Conservation (phyloP, 2,113 vertebrate species). For the Chaetodon auriga region DNA sequence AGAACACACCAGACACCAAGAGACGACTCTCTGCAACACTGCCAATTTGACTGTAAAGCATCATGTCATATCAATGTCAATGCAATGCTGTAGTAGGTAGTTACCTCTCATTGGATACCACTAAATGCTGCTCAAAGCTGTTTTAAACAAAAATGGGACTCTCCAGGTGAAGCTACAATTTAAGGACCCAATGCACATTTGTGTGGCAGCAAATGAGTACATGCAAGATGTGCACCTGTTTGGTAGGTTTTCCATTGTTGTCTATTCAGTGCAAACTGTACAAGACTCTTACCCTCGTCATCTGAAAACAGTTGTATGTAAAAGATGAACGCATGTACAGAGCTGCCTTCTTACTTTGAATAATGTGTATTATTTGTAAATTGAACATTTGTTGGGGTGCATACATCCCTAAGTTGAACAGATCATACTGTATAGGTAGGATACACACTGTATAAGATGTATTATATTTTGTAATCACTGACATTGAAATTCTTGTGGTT, state of each 20-base stretch:
- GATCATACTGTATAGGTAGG: slow-evolving; percentile 38
- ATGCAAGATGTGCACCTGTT: slow-evolving; percentile 19
- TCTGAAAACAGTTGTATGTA: slow-evolving; percentile 24
- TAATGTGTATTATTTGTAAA: slow-evolving; percentile 64
- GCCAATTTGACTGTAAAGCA: slow-evolving; percentile 67
- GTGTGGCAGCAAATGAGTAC: slow-evolving; percentile 39
- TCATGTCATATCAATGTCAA: slow-evolving; percentile 28
- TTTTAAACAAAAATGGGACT: slow-evolving; percentile 23
- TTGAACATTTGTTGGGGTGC: slow-evolving; percentile 27
- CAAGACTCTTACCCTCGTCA: slow-evolving; percentile 8
- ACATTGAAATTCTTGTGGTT: slow-evolving; percentile 62
- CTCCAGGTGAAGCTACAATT: slow-evolving; percentile 5
- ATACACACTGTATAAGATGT: slow-evolving; percentile 57
- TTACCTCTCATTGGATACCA: slow-evolving; percentile 17
- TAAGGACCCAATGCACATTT: slow-evolving; percentile 36
- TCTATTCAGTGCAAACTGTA: slow-evolving; percentile 17
- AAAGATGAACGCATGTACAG: slow-evolving; percentile 46
- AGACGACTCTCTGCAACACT: slow-evolving; percentile 63
- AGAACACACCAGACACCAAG: slow-evolving; percentile 26
- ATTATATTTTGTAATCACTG: slow-evolving; percentile 68
- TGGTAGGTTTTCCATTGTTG: slow-evolving; percentile 42
- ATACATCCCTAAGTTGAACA: slow-evolving; percentile 33
- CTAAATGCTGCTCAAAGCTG: slow-evolving; percentile 4
- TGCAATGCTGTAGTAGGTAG: slow-evolving; percentile 15
- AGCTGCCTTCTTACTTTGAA: slow-evolving; percentile 46